Evolutionary conservation across 2,113 vertebrate genomes (phyloP).

Genomic region (Poeciliopsis retropinna): DNA sequence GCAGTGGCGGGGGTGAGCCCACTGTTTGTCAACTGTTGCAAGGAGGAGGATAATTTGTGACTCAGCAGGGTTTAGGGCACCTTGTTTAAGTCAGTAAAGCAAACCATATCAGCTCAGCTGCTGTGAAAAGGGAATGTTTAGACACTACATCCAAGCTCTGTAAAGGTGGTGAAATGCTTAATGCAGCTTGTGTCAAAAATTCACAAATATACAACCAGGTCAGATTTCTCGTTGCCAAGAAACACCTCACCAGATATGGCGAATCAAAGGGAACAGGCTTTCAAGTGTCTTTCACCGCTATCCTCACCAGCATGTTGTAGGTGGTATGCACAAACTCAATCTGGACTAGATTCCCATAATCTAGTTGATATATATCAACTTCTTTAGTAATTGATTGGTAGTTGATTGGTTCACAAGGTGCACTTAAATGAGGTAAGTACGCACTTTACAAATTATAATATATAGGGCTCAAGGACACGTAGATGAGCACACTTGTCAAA

Average conservation of each 20-base stretch:
- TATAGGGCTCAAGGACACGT: background rate
- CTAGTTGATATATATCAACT: no score
- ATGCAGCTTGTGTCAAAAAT: background rate
- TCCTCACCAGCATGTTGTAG: background rate
- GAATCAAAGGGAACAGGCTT: background rate
- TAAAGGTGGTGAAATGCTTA: background rate
- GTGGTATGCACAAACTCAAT: no score
- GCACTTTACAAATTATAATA: background rate
- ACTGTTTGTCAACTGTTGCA: slow-evolving; percentile 55
- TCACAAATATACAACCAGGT: background rate
- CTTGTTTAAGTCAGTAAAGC: slow-evolving; percentile 30
- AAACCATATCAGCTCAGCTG: slow-evolving; percentile 9
- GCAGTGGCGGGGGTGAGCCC: slow-evolving; percentile 47
- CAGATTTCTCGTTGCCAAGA: background rate
- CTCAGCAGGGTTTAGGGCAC: slow-evolving; percentile 57
- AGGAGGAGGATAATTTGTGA: slow-evolving; percentile 61
- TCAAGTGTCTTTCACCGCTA: background rate
- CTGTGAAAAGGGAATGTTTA: background rate
- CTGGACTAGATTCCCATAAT: no score
- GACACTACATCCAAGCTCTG: background rate
- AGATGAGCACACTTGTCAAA: background rate
- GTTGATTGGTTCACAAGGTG: no score
- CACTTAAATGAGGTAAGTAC: no score
- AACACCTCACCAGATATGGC: background rate
- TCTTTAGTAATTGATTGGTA: no score